phyloP scores from a whole-genome alignment of 2,113 vertebrate species.

The Dasypus novemcinctus region DNA sequence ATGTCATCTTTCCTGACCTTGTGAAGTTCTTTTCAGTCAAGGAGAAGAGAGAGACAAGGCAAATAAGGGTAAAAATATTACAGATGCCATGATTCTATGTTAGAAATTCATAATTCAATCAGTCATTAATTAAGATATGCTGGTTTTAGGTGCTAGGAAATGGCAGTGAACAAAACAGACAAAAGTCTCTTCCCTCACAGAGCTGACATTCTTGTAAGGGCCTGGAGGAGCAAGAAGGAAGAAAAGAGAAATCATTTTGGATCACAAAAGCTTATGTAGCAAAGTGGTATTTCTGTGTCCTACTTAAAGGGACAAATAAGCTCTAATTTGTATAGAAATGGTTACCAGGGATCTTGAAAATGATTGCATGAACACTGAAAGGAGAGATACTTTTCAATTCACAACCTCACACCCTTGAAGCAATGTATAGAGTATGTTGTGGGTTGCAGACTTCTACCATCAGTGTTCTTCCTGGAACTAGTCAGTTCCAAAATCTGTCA shows the following conservation, averaged over 20 bases:
- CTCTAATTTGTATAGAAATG: background rate
- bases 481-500: slow-evolving; percentile 19
- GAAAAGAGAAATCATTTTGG: background rate
- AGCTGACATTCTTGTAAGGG: background rate
- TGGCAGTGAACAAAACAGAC: background rate
- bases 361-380: background rate
- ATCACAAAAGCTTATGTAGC: background rate
- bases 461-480: background rate
- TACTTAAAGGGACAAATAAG: background rate
- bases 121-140: background rate
- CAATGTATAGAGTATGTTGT: background rate
- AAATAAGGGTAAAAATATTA: background rate
- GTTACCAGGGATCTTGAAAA: background rate
- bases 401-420: background rate
- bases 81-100: background rate
- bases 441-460: background rate
- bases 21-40: background rate
- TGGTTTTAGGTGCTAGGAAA: background rate
- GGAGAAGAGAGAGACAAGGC: background rate
- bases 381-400: background rate
- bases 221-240: background rate
- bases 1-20: background rate
- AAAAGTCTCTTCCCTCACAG: background rate
- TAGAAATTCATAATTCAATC: background rate
- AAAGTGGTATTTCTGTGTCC: background rate